These are phyloP conservation scores for Nemotelus nigrinus DNA, from an alignment of 2,888 invertebrate species.

Conservation along the genomic window DNA sequence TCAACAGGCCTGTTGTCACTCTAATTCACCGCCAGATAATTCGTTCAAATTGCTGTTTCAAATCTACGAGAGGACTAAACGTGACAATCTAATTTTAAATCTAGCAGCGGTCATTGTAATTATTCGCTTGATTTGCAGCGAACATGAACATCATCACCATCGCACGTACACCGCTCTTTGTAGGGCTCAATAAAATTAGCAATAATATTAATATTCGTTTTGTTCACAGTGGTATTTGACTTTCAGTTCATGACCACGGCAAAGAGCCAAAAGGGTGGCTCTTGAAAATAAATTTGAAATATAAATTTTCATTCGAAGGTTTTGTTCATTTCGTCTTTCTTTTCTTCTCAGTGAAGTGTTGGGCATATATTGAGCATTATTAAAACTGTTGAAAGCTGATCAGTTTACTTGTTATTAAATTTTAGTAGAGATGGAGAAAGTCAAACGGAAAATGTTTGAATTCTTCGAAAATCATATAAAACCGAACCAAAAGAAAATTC, in stretches of 20 bases:
- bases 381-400: too few relatives aligned
- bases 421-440: not conserved
- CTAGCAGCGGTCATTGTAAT: not conserved
- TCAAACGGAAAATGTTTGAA: not conserved
- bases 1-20: not conserved
- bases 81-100: not conserved
- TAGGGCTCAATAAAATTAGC: conserved; percentile 20
- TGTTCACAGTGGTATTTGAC: too few relatives aligned
- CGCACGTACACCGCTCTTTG: not conserved
- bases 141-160: not conserved
- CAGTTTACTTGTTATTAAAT: too few relatives aligned
- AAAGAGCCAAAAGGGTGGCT: too few relatives aligned
- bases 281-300: too few relatives aligned
- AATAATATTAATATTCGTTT: not conserved
- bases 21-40: not conserved
- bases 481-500: conserved; percentile 14
- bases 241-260: too few relatives aligned
- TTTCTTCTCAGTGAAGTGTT: too few relatives aligned
- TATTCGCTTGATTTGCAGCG: not conserved
- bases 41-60: not conserved
- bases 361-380: too few relatives aligned
- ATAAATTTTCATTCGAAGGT: too few relatives aligned
- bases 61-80: not conserved
- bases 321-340: too few relatives aligned
- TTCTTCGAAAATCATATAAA: conserved; percentile 1